Base-by-base conservation (phyloP, 2,888 invertebrate species). In the Cheilosia vernalis region DNA sequence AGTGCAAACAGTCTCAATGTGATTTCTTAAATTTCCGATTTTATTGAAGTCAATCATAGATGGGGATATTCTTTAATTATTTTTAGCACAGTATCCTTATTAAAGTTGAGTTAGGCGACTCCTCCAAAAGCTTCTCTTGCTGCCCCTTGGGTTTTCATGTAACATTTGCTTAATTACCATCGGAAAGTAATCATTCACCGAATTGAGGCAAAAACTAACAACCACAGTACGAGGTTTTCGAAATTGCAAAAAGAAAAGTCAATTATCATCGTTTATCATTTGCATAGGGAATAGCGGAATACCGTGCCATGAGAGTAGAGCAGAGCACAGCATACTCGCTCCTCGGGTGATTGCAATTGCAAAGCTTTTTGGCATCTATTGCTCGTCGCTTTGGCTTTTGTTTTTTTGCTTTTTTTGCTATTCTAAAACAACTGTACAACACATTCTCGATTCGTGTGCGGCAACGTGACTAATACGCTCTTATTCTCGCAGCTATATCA, bases 401-500 rank as follows among this genome's bases (percentile, higher is more conserved):
- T 51, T 53, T 58, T 47, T 67, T 55, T 33, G 42, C 19, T 58
- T n/a, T n/a, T n/a, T n/a, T n/a, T n/a, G n/a, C 66, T 10, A 33
- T 51, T 61, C 55, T 70, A 78, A 70, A 70, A 67, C 55, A 74
- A 67, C 67, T 67, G 67, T 76, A 76, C 66, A 78, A 78, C 69
- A 78, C 78, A 78, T 79, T 56, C 64, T 58, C 58, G 70, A 79
- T 79, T 79, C 51, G 63, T 79, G 37, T 72, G 70, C 51, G 78
- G 70, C 53, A 66, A 77, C 56, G 76, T 82, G 76, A 60, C 82
- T 77, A 72, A 77, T 77, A 77, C 61, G 66, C n/a, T 64, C 13
- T 58, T 19, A 61, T 74, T 53, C 73, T 44, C 51, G 80, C 73
- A 30, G 72, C 37, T 72, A 53, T 40, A 69, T 69, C 64, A 27